Base-by-base conservation (phyloP, 2,113 vertebrate genomes). In the Gymnarchus niloticus region DNA sequence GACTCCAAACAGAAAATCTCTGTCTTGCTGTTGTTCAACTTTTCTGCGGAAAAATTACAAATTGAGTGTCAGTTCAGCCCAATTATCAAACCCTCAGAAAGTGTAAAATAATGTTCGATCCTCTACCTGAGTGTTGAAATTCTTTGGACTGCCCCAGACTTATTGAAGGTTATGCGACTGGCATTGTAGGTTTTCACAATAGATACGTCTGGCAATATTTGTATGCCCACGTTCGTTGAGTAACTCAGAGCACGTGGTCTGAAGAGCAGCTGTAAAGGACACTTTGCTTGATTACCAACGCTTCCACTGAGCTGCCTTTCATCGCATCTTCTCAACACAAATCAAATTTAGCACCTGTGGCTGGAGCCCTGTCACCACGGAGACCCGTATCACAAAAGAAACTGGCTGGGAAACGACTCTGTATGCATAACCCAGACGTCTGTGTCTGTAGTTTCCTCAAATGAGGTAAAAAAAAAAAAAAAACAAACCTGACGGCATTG, bases 311-410 rank as follows among this genome's bases (percentile, higher is more conserved):
- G 88, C 87, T 88, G 86, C 41, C 48, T 87, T 92, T 93, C 92
- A 90, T 93, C 89, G 89, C 89, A 89, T 85, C 77, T 91, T 92
- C 89, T 14, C 51, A 89, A 89, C 90, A 88, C 84, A 90, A 90
- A 91, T 92, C 89, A 93, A 91, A 90, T 91, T 91, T 90, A 92
- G 91, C 93, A 92, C 93, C 92, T 90, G 91, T 91, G 90, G 90
- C 89, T 89, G 88, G 2, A 87, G 89, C 83, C 87, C 78, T 82
- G 87, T 90, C 90, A 87, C 89, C 89, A 83, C 88, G 86, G 84
- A 90, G 89, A 92, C 91, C 89, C 91, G 89, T 85, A 86, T 90
- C 88, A 88, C 83, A 87, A 88, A 89, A 33, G 21, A 21, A 84
- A 28, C 51, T 86, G 86, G 87, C 54, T 37, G 33, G 51, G 76